These are phyloP conservation scores for Rhabdophis nuchalis DNA, from an alignment of 2,797 vertebrate species.

Conservation along the genomic window DNA sequence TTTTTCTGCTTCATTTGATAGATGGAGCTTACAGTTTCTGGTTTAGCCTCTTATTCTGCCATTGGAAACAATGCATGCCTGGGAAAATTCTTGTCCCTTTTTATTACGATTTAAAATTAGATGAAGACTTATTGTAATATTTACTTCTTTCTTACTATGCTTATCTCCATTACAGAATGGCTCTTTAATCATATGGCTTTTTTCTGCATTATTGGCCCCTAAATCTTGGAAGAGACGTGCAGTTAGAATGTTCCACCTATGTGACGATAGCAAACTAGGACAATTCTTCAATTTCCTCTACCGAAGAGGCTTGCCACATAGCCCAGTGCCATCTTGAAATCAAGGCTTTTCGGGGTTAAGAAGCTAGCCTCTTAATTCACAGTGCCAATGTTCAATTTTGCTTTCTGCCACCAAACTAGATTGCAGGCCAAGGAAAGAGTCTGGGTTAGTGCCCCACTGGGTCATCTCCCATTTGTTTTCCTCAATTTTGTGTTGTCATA, in stretches of 20 bases:
- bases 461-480: constrained; percentile 85
- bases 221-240: fast-evolving
- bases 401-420: constrained; percentile 78
- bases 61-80: not conserved
- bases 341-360: constrained; percentile 66
- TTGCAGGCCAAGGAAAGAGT: constrained; percentile 73
- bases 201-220: not conserved
- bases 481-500: constrained; percentile 86
- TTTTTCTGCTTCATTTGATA: not conserved
- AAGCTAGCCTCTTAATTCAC: constrained; percentile 78
- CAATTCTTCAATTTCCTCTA: constrained; percentile 23
- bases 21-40: not conserved
- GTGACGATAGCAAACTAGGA: constrained; percentile 6
- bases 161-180: not conserved
- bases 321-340: constrained; percentile 58
- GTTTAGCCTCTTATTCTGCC: not conserved
- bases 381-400: constrained; percentile 78
- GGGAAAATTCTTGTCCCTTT: not conserved
- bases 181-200: not conserved
- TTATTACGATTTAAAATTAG: not conserved
- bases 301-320: not conserved
- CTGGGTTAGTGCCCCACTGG: constrained; percentile 76
- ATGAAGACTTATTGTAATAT: not conserved
- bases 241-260: not conserved
- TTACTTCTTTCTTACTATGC: not conserved